Evolutionary conservation across 2,113 vertebrate genomes (phyloP).

Genomic region (Parus major): DNA sequence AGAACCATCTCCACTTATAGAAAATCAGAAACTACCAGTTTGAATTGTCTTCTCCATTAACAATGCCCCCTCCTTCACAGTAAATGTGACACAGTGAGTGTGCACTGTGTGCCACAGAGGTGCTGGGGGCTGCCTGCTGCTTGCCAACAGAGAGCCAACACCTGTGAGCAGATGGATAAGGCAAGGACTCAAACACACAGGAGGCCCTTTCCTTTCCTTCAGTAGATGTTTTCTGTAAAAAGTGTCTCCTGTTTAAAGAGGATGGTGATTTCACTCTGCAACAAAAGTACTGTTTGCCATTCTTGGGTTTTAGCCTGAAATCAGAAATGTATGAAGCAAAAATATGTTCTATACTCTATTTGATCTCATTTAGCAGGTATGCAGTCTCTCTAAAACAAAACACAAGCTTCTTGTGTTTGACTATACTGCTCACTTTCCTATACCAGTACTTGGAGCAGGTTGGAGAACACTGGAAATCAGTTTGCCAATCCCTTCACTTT

Average conservation of each 20-base stretch:
- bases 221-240: background rate
- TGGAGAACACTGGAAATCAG: background rate
- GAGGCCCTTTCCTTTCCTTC: background rate
- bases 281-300: fast-evolving
- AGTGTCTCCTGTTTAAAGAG: background rate
- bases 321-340: background rate
- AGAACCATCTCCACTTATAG: background rate
- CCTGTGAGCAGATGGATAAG: background rate
- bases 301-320: background rate
- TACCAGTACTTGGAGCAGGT: fast-evolving
- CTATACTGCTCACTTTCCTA: background rate
- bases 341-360: background rate
- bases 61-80: background rate
- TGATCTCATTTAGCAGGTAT: background rate
- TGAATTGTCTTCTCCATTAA: background rate
- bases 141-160: fast-evolving
- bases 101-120: too few relatives aligned
- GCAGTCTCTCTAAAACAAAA: background rate
- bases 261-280: background rate
- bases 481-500: background rate
- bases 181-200: background rate
- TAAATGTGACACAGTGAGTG: fast-evolving
- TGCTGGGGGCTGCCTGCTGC: fast-evolving
- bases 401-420: background rate
- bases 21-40: background rate